A percentile compares a stretch with the other conserved stretches of the same genome.
phyloP scores from a whole-genome alignment of 1,140 invertebrate species.

The Ostrea denselamellosa region DNA sequence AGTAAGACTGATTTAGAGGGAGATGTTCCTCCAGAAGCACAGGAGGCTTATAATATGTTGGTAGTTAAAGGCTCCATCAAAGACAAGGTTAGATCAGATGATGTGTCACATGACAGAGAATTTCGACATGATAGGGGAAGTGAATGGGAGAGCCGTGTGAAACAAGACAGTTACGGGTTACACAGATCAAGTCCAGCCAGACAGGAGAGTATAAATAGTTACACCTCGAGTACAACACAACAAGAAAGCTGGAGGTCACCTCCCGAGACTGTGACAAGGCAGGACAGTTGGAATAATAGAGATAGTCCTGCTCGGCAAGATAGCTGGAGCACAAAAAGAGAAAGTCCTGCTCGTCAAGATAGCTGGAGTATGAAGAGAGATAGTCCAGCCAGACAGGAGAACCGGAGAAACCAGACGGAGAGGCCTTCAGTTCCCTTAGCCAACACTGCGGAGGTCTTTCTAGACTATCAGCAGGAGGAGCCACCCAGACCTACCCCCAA shows the following conservation, averaged over 20 bases:
- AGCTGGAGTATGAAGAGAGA: slow-evolving; percentile 33
- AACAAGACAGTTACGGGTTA: slow-evolving; percentile 10
- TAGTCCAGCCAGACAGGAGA: slow-evolving; percentile 37
- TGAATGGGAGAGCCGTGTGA: background rate
- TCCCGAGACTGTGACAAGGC: background rate
- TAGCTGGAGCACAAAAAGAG: background rate
- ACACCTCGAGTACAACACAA: background rate
- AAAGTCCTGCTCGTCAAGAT: slow-evolving; percentile 36
- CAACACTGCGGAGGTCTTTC: slow-evolving; percentile 49
- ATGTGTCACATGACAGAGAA: background rate
- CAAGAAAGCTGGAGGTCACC: slow-evolving; percentile 20
- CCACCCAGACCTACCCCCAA: slow-evolving; percentile 69
- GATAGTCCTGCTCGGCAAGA: slow-evolving; percentile 33
- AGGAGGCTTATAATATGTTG: slow-evolving; percentile 93
- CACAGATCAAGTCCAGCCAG: slow-evolving; percentile 2
- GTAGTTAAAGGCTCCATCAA: slow-evolving; percentile 85
- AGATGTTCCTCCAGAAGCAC: slow-evolving; percentile 81
- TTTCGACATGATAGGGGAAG: slow-evolving; percentile 37
- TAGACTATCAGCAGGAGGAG: slow-evolving; percentile 41
- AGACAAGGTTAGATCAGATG: slow-evolving; percentile 47
- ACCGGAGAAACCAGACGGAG: slow-evolving; percentile 10
- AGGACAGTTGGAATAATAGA: slow-evolving; percentile 16
- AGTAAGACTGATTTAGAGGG: slow-evolving; percentile 67
- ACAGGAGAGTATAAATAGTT: slow-evolving; percentile 19
- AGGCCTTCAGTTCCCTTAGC: slow-evolving; percentile 45